Evolutionary conservation across 2,113 vertebrate genomes (phyloP).

Genomic region (Tautogolabrus adspersus): DNA sequence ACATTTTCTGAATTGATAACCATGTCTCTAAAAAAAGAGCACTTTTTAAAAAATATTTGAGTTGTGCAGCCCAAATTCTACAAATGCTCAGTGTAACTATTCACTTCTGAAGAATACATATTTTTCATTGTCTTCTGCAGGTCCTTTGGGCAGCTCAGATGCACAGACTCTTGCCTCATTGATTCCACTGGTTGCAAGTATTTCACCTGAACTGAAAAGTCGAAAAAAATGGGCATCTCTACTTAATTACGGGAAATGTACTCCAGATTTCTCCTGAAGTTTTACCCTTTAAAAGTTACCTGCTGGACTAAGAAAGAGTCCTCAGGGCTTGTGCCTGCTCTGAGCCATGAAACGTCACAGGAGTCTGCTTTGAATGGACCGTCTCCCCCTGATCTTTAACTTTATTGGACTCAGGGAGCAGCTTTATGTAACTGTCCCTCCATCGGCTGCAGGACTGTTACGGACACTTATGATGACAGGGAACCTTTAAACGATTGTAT

Average conservation of each 20-base stretch:
- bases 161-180: slow-evolving; percentile 92
- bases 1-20: background rate
- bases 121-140: slow-evolving; percentile 71
- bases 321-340: slow-evolving; percentile 39
- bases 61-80: background rate
- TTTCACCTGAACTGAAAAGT: slow-evolving; percentile 88
- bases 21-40: background rate
- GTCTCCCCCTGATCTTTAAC: slow-evolving; percentile 16
- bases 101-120: background rate
- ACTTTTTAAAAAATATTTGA: no score
- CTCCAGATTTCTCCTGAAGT: slow-evolving; percentile 50
- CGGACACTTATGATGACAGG: slow-evolving; percentile 20
- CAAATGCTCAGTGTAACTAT: background rate
- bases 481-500: slow-evolving; percentile 58
- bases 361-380: slow-evolving; percentile 35
- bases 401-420: slow-evolving; percentile 40
- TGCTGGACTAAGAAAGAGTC: slow-evolving; percentile 39
- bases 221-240: slow-evolving; percentile 16
- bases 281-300: slow-evolving; percentile 26
- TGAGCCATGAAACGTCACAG: slow-evolving; percentile 39
- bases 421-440: slow-evolving; percentile 39
- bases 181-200: slow-evolving; percentile 97
- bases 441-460: slow-evolving; percentile 76
- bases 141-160: slow-evolving; percentile 91
- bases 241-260: slow-evolving; percentile 33